These are phyloP conservation scores for Anomalospiza imberbis DNA, from an alignment of 2,797 vertebrate species.

Conservation along the genomic window DNA sequence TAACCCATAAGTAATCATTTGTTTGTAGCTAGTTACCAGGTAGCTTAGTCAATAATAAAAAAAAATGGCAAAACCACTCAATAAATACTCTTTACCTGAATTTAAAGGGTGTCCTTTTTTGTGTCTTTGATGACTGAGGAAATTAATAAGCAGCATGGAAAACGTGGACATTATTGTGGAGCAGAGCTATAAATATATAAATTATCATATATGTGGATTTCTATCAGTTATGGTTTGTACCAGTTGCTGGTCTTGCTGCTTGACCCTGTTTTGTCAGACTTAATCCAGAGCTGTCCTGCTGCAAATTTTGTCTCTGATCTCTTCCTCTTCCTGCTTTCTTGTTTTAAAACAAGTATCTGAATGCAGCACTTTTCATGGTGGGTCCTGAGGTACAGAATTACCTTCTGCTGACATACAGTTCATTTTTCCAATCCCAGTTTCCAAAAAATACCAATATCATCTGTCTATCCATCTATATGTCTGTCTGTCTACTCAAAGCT, in stretches of 20 bases:
- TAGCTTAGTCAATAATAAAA: background rate
- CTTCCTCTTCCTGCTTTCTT: background rate
- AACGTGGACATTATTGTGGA: background rate
- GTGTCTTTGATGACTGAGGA: background rate
- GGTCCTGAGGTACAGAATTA: background rate
- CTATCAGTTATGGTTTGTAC: background rate
- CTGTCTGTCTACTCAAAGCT: background rate
- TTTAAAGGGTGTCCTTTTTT: background rate
- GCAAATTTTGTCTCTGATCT: background rate
- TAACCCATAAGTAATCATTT: slow-evolving; percentile 32
- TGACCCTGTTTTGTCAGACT: background rate
- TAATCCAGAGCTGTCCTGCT: background rate
- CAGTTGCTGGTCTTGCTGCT: background rate
- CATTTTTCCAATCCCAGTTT: background rate
- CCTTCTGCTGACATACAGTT: background rate
- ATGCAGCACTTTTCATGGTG: background rate
- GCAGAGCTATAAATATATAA: background rate
- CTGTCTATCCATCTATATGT: background rate
- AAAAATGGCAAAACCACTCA: background rate
- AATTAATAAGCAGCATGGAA: background rate
- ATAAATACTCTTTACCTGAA: background rate
- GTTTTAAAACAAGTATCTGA: background rate
- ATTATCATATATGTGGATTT: background rate
- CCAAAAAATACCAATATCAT: background rate
- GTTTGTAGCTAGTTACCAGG: background rate